phyloP scores from a whole-genome alignment of 2,888 invertebrate species.

The Lysandra bellargus region DNA sequence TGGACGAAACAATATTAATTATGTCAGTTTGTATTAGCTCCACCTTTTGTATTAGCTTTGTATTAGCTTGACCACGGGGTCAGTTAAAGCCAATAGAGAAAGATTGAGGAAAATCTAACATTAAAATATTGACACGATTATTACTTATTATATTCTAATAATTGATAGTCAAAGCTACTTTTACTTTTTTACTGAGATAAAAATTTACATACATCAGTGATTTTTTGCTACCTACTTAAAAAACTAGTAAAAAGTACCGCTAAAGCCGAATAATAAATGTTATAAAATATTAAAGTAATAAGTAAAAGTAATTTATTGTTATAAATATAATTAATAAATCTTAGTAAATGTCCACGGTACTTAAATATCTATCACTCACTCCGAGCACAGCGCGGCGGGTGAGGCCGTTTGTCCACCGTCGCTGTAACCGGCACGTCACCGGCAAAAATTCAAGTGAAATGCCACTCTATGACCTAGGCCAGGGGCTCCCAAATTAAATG shows the following conservation, averaged over 20 bases:
- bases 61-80: too few species aligned
- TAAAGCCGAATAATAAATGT: background rate
- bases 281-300: constrained; percentile 6
- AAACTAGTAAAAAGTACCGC: background rate
- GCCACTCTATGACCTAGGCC: too few species aligned
- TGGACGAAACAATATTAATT: too few species aligned
- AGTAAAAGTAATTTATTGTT: constrained; percentile 17
- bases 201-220: background rate
- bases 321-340: constrained; percentile 19
- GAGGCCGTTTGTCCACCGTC: background rate
- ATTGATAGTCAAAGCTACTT: background rate
- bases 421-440: too few species aligned
- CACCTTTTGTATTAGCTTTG: too few species aligned
- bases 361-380: constrained; percentile 16
- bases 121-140: background rate
- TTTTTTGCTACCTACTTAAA: constrained; percentile 9
- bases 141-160: background rate
- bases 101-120: background rate
- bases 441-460: too few species aligned
- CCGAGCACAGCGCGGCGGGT: background rate
- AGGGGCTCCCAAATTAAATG: too few species aligned
- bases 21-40: too few species aligned
- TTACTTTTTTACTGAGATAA: background rate
- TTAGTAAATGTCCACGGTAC: background rate
- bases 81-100: background rate